These are phyloP conservation scores for Pangasius djambal DNA, from an alignment of 2,797 vertebrate genomes.

Conservation along the genomic window DNA sequence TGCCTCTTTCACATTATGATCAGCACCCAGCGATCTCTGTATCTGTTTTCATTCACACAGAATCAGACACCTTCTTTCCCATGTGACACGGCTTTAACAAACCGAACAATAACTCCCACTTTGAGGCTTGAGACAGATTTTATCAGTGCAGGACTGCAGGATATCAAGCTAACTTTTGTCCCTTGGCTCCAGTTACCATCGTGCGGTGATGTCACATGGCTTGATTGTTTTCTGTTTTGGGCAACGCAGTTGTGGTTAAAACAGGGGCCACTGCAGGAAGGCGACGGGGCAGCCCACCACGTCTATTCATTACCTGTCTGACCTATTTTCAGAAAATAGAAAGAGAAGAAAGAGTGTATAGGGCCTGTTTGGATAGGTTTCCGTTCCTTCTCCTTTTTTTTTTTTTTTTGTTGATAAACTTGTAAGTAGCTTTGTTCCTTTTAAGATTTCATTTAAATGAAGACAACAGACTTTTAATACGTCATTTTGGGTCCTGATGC, in stretches of 20 bases:
- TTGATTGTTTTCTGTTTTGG: background rate
- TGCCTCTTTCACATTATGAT: background rate
- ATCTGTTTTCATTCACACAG: conserved; percentile 20
- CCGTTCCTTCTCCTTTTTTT: background rate
- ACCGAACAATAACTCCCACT: conserved; percentile 18
- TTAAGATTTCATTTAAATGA: background rate
- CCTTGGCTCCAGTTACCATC: conserved; percentile 10
- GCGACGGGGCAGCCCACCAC: background rate
- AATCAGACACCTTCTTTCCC: conserved; percentile 7
- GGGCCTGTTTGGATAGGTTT: background rate
- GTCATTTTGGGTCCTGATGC: background rate
- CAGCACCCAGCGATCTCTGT: background rate
- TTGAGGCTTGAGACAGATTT: conserved; percentile 30
- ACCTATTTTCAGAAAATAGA: background rate
- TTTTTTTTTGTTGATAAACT: background rate
- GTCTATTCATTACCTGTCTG: background rate
- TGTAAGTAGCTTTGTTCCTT: background rate
- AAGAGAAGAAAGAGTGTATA: background rate
- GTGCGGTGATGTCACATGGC: background rate
- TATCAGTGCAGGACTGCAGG: conserved; percentile 5
- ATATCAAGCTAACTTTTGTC: conserved; percentile 25
- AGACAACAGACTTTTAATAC: background rate
- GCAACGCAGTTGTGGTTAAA: background rate
- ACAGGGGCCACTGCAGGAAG: background rate
- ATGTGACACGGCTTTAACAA: conserved; percentile 14